These are phyloP conservation scores for Zaprionus camerounensis DNA, from an alignment of 1,140 invertebrate genomes.

Conservation along the genomic window DNA sequence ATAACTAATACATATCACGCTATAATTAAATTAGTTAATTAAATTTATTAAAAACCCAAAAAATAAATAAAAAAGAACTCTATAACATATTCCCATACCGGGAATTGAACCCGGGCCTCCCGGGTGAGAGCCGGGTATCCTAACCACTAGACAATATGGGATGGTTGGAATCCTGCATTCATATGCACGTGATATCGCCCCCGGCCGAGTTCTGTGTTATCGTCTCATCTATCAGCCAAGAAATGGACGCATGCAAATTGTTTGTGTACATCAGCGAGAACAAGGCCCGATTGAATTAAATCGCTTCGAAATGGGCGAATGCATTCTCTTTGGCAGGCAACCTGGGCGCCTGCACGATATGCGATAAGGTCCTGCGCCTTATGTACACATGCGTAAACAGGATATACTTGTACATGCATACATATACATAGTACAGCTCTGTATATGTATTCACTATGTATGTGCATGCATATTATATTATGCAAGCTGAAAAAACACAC, in stretches of 20 bases:
- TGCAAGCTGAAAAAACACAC: conserved; percentile 26
- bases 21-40: too few relatives aligned
- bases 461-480: conserved; percentile 20
- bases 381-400: conserved; percentile 28
- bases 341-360: conserved; percentile 21
- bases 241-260: conserved; percentile 24
- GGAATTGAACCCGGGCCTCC: conserved; percentile 94
- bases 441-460: conserved; percentile 5
- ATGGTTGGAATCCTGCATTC: conserved; percentile 29
- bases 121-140: conserved; percentile 93
- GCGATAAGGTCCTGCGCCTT: conserved; percentile 43
- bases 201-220: not conserved
- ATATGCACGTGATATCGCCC: not conserved
- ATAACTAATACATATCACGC: too few relatives aligned
- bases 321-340: conserved; percentile 22
- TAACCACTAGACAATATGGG: conserved; percentile 91
- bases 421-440: not conserved
- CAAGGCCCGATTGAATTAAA: conserved; percentile 51
- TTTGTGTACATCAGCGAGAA: conserved; percentile 9
- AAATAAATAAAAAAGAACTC: not conserved
- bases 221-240: conserved; percentile 2
- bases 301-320: conserved; percentile 40
- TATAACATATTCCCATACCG: conserved; percentile 90
- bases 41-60: not conserved
- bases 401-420: conserved; percentile 15